phyloP scores from a whole-genome alignment of 37 sponge, comb jelly and placozoan species.

The Eunapius fragilis region DNA sequence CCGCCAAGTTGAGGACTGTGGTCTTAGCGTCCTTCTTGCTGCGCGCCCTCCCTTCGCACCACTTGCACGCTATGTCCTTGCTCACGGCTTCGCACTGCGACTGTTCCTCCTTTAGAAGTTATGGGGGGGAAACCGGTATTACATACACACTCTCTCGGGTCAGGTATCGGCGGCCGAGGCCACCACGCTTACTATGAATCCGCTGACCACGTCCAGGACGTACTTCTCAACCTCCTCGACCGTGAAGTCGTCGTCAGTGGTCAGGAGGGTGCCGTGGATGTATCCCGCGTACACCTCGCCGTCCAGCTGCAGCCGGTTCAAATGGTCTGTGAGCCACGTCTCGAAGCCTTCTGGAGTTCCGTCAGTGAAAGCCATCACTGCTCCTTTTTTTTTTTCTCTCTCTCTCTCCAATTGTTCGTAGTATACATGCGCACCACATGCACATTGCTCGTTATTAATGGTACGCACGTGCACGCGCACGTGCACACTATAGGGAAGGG shows the following conservation, averaged over 20 bases:
- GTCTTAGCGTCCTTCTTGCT: background rate
- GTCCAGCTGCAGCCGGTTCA: conserved; percentile 21
- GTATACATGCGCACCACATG: background rate
- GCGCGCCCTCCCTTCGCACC: background rate
- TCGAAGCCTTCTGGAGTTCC: background rate
- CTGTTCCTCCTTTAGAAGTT: background rate
- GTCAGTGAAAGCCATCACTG: background rate
- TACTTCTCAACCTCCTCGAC: conserved; percentile 26
- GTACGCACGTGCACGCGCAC: too few relatives aligned
- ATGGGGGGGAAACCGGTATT: background rate
- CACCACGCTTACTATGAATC: conserved; percentile 43
- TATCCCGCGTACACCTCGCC: conserved; percentile 52
- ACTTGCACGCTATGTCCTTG: background rate
- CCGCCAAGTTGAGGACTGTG: background rate
- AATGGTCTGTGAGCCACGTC: conserved; percentile 19
- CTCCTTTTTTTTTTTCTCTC: too few relatives aligned
- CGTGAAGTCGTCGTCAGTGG: conserved; percentile 8
- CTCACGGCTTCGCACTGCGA: background rate
- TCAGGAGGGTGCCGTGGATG: conserved; percentile 39
- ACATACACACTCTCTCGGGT: background rate
- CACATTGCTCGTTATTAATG: background rate
- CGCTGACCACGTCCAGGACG: conserved; percentile 34
- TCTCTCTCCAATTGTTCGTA: conserved; percentile 1
- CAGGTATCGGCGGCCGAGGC: too few relatives aligned
- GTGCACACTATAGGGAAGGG: too few relatives aligned